Conservation (phyloP, 2,888 invertebrate genomes). For the Gastracanthus pulcherrimus region DNA sequence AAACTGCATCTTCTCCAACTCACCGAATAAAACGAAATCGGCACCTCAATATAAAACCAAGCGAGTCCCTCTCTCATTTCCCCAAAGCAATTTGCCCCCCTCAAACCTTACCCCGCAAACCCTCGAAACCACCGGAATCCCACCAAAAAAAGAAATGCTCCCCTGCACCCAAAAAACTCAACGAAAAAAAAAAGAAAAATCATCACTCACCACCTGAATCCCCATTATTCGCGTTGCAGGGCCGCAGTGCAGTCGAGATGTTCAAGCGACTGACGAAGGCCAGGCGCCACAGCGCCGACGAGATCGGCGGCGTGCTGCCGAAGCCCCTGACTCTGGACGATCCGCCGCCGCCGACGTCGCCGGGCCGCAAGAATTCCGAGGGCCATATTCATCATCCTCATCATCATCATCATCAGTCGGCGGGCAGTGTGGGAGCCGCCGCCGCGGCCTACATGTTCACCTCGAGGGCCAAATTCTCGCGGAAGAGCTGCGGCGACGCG, state of each 20-base stretch:
- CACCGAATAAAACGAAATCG: no score
- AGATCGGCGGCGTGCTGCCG: slow-evolving; percentile 77
- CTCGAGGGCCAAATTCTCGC: slow-evolving; percentile 69
- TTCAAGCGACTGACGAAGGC: slow-evolving; percentile 83
- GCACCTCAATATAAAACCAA: no score
- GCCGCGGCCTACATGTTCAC: slow-evolving; percentile 57
- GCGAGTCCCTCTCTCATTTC: neutral
- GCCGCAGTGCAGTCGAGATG: slow-evolving; percentile 63
- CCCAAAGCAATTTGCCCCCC: slow-evolving; percentile 25
- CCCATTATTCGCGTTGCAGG: slow-evolving; percentile 46
- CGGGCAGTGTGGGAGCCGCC: slow-evolving; percentile 55
- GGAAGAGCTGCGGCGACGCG: slow-evolving; percentile 73
- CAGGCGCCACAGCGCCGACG: slow-evolving; percentile 83
- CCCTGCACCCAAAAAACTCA: neutral
- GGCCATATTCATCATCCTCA: slow-evolving; percentile 34
- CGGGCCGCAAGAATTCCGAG: slow-evolving; percentile 35
- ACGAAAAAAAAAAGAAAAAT: slow-evolving; percentile 24
- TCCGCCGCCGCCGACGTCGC: slow-evolving; percentile 56
- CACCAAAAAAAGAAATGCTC: neutral
- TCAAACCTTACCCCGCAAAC: neutral
- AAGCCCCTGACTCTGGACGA: slow-evolving; percentile 66
- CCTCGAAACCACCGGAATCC: neutral
- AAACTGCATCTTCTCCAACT: no score
- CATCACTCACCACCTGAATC: neutral
- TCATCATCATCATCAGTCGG: neutral